Base-by-base conservation (phyloP, 2,113 vertebrate genomes). In the Porphyrio hochstetteri region DNA sequence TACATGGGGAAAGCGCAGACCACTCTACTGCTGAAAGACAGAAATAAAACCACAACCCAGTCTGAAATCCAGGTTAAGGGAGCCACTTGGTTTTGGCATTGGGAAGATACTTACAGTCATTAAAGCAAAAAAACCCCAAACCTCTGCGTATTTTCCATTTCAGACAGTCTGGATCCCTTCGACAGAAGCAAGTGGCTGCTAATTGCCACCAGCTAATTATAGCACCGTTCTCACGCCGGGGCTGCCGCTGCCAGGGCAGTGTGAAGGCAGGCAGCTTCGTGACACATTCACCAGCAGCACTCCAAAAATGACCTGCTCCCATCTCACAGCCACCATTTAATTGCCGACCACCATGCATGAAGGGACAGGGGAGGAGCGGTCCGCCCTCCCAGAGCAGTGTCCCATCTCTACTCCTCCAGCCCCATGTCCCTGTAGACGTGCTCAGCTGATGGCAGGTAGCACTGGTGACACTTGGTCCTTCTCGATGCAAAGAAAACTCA, bases 161-260 rank as follows among this genome's bases (percentile, higher is more conserved):
- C 60, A 57, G 85, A 13, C 82, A 63, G 79, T 3, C 81, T 5
- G 82, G 82, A 33, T 20, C 67, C 75, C 77, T 33, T 48, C 2
- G 16, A 81, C 89, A 89, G 88, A 70, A 71, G 90, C 53, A 16
- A 81, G 79, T 5, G 7, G 90, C 68, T 80, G 55, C 80, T 17
- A 63, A 97, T 85, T 77, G 83, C 91, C 80, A 92, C 88, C 74
- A 60, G 81, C 96, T 98, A 98, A 97, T 97, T 97, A 97, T 97
- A 96, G 95, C 53, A 11, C 42, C 0, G 16, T 63, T 78, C 93
- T 96, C 57, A 24, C 67, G n/a, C 70, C 27, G 23, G 69, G 71
- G 69, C 72, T 4, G 21, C 79, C 12, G 29, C 91, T 77, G 80
- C 71, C 38, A 16, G 67, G 78, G 52, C 15, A 28, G 69, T 77